Conservation (phyloP, 2,888 invertebrate species). For the Tenthredo amoena region DNA sequence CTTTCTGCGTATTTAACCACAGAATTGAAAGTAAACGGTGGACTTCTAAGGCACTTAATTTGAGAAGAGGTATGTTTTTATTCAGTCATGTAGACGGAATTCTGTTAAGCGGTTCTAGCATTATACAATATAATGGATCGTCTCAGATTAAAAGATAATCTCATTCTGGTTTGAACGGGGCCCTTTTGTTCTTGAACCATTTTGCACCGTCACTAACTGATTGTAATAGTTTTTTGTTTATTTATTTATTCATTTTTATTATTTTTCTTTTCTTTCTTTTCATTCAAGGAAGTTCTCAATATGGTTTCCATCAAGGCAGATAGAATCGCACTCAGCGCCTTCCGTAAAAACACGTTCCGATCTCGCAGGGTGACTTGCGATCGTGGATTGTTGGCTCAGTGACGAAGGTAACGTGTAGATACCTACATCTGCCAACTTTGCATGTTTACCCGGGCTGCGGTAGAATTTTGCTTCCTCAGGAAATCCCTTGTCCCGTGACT, state of each 20-base stretch:
- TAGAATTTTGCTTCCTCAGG: constrained; percentile 25
- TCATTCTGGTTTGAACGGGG: constrained; percentile 37
- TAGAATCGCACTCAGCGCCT: constrained; percentile 39
- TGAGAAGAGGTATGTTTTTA: background rate
- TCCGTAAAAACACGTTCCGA: constrained; percentile 39
- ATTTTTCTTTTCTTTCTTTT: background rate
- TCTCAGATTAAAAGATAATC: constrained; percentile 31
- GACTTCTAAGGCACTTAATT: background rate
- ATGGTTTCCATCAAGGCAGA: constrained; percentile 36
- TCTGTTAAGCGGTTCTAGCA: constrained; percentile 8
- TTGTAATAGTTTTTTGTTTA: constrained; percentile 11
- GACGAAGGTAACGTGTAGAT: constrained; percentile 35
- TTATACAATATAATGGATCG: constrained; percentile 32
- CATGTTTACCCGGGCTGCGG: constrained; percentile 20
- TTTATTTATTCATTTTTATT: background rate
- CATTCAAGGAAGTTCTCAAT: constrained; percentile 35
- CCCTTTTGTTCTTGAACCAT: constrained; percentile 37
- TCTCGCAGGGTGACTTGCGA: constrained; percentile 33
- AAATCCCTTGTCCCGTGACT: constrained; percentile 42
- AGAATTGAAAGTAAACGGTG: constrained; percentile 10
- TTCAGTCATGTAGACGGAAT: constrained; percentile 19
- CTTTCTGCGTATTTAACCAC: background rate
- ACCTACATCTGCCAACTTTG: constrained; percentile 46
- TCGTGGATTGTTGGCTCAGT: constrained; percentile 33
- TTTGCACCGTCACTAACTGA: constrained; percentile 48